phyloP scores from a whole-genome alignment of 2,113 vertebrate genomes.

The Bambusicola thoracicus region DNA sequence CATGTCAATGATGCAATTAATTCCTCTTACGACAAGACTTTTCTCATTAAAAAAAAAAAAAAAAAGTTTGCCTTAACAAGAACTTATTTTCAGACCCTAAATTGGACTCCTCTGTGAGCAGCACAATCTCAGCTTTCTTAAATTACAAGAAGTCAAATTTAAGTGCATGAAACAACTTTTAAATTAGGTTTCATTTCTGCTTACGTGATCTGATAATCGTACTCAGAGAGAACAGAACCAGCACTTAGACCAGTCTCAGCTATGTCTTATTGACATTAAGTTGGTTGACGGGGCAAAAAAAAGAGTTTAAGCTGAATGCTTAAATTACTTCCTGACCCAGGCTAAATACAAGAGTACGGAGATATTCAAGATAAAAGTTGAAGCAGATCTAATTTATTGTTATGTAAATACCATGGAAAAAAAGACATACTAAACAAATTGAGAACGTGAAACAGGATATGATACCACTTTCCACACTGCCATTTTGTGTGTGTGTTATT shows the following conservation, averaged over 20 bases:
- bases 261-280: neutral
- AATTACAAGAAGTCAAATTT: neutral
- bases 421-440: slow-evolving; percentile 9
- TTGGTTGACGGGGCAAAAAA: neutral
- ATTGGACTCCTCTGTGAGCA: neutral
- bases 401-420: slow-evolving; percentile 6
- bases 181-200: neutral
- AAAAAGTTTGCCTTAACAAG: neutral
- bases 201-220: slow-evolving; percentile 7
- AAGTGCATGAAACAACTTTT: neutral
- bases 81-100: neutral
- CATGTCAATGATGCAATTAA: neutral
- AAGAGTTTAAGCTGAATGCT: neutral
- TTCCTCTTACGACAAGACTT: neutral
- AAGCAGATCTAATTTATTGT: slow-evolving; percentile 18
- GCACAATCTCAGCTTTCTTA: neutral
- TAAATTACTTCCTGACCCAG: neutral
- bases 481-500: slow-evolving; percentile 68
- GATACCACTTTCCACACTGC: slow-evolving; percentile 38
- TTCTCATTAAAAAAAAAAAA: neutral
- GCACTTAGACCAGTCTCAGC: neutral
- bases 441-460: slow-evolving; percentile 11
- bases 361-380: neutral
- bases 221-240: neutral
- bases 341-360: neutral